Evolutionary conservation across 2,113 vertebrate species (phyloP), one percentile per base, ranked within the genome.

Genomic region (Illadopsis cleaveri): DNA sequence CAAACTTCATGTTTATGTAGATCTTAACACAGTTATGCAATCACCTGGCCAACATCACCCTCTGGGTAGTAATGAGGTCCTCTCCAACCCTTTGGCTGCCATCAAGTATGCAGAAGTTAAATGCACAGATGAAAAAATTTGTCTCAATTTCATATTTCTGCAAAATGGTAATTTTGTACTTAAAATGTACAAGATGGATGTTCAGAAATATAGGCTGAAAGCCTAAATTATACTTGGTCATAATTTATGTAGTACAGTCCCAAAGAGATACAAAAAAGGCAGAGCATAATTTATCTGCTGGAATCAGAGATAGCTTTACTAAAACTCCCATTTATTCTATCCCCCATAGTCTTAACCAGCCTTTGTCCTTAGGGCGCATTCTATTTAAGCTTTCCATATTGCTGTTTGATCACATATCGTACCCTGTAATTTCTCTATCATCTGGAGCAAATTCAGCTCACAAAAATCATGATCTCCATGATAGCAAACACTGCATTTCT

Each of bases 171-270:
- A 99, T 99, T 98, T 98, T 98, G 96, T 98, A 98, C 98, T 99
- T 99, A 98, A 98, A 98, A 98, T 98, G 98, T 98, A 96, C 97
- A 97, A 98, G 98, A 98, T 98, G 98, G 98, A 99, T 99, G 98
- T 98, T 98, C 97, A 98, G 98, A 98, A 98, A 98, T 98, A 98
- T 98, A 98, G 98, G 98, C 98, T 99, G 99, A 99, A 99, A 98
- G 99, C 97, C 98, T 98, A 98, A 99, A 99, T 99, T 99, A 99
- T 99, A 99, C 99, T 98, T 99, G 98, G 98, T 99, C 99, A 99
- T 99, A 99, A 99, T 99, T 99, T 98, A 99, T 99, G 98, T 98
- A 97, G 97, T 98, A 98, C 98, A 98, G 98, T 98, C 98, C 99
- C 98, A 98, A 98, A 98, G 98, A 98, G 97, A 98, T 98, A 98